phyloP scores from a whole-genome alignment of 2,113 vertebrate genomes.

The Campylomormyrus tamandua region DNA sequence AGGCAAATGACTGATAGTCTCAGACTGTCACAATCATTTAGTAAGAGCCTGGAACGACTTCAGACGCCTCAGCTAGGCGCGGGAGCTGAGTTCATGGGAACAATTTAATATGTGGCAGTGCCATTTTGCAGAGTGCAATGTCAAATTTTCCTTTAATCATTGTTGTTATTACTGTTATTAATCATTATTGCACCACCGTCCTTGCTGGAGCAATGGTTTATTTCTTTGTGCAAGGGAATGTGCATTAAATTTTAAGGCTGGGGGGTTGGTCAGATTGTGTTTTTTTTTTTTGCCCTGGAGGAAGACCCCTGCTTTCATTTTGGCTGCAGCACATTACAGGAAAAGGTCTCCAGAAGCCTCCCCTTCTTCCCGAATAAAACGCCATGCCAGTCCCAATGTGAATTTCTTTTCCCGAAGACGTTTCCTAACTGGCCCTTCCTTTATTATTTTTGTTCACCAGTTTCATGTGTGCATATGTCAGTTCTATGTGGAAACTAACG shows the following conservation, averaged over 20 bases:
- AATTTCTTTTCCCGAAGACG: constrained; percentile 43
- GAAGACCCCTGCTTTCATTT: constrained; percentile 66
- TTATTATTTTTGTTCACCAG: not conserved
- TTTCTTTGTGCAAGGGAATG: constrained; percentile 49
- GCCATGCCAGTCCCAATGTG: constrained; percentile 35
- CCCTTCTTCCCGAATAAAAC: constrained; percentile 62
- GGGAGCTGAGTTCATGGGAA: constrained; percentile 4
- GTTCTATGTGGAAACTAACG: not conserved
- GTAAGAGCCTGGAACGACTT: constrained; percentile 6
- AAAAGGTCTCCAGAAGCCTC: constrained; percentile 58
- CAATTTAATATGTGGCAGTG: not conserved
- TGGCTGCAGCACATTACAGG: constrained; percentile 46
- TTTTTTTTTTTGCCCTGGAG: constrained; percentile 66
- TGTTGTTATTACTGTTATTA: not conserved
- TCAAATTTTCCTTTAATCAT: not conserved
- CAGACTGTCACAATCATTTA: constrained; percentile 9
- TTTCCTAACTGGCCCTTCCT: not conserved
- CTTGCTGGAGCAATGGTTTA: constrained; percentile 32
- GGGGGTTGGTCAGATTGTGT: constrained; percentile 56
- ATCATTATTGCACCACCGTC: constrained; percentile 29
- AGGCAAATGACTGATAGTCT: constrained; percentile 29
- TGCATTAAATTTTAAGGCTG: constrained; percentile 67
- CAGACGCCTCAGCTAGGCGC: not conserved
- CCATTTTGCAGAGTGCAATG: not conserved
- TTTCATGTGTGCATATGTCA: not conserved